phyloP scores from a whole-genome alignment of 2,113 vertebrate species.

The Rissa tridactyla region DNA sequence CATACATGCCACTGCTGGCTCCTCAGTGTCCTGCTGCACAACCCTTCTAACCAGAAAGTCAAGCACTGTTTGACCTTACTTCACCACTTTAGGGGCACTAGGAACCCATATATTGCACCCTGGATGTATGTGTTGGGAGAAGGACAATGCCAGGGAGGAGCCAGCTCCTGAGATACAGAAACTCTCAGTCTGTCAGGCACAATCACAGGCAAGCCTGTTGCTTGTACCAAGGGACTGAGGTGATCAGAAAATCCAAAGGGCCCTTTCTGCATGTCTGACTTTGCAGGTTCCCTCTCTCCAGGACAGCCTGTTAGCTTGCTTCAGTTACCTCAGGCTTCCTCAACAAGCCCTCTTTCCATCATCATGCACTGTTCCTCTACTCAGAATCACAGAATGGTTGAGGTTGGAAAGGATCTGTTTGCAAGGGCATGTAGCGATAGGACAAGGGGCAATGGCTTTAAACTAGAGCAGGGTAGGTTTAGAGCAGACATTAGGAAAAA shows the following conservation, averaged over 20 bases:
- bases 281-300: not conserved
- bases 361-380: not conserved
- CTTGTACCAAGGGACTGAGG: not conserved
- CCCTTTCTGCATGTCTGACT: rapidly evolving
- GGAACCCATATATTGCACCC: not conserved
- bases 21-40: not conserved
- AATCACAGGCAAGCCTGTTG: not conserved
- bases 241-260: not conserved
- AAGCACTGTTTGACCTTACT: not conserved
- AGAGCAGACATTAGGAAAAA: too few relatives aligned
- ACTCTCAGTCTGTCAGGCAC: not conserved
- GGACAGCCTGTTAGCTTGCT: not conserved
- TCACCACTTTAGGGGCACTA: not conserved
- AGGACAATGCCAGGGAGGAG: not conserved
- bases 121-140: not conserved
- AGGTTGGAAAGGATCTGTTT: not conserved
- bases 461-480: too few relatives aligned
- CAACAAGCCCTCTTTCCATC: not conserved
- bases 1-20: not conserved
- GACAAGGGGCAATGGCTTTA: too few relatives aligned
- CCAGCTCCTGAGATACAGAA: not conserved
- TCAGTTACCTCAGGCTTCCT: not conserved
- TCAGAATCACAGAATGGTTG: not conserved
- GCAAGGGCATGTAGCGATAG: too few relatives aligned
- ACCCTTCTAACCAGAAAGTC: not conserved